These are phyloP conservation scores for Drosophila lowei DNA, from an alignment of 1,140 invertebrate genomes.

Conservation along the genomic window DNA sequence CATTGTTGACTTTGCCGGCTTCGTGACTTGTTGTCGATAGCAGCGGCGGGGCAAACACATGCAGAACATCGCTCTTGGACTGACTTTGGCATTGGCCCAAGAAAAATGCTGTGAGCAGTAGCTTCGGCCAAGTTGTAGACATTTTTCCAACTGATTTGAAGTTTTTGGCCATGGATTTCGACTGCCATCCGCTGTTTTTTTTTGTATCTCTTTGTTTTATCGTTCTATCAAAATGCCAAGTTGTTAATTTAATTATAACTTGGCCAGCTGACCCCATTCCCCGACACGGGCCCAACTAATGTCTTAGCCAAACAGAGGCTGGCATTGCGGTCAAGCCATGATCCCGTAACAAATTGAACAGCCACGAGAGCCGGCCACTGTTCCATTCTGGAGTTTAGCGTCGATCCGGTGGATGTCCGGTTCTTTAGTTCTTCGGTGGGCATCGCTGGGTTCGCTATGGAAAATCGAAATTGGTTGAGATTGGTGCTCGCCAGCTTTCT, in stretches of 20 bases:
- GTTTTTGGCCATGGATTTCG: slow-evolving; percentile 38
- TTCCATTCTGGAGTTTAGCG: not conserved
- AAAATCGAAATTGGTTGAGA: slow-evolving; percentile 14
- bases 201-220: slow-evolving; percentile 17
- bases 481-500: slow-evolving; percentile 4
- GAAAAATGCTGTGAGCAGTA: slow-evolving; percentile 17
- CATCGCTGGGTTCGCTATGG: slow-evolving; percentile 36
- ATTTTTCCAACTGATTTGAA: slow-evolving; percentile 64
- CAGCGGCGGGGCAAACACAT: slow-evolving; percentile 37
- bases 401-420: not conserved
- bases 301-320: slow-evolving; percentile 45
- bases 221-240: slow-evolving; percentile 31
- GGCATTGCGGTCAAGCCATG: slow-evolving; percentile 30
- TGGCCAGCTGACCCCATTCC: slow-evolving; percentile 51
- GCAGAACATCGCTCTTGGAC: slow-evolving; percentile 21
- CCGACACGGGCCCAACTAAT: slow-evolving; percentile 27
- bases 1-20: slow-evolving; percentile 55
- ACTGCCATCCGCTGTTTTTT: not conserved
- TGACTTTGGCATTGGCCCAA: slow-evolving; percentile 48
- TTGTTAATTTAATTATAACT: slow-evolving; percentile 71
- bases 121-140: slow-evolving; percentile 44
- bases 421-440: slow-evolving; percentile 11
- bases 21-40: slow-evolving; percentile 25
- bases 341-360: slow-evolving; percentile 39
- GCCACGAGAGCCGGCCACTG: slow-evolving; percentile 36